Conservation (phyloP, 2,113 vertebrate genomes). For the Gopherus flavomarginatus region DNA sequence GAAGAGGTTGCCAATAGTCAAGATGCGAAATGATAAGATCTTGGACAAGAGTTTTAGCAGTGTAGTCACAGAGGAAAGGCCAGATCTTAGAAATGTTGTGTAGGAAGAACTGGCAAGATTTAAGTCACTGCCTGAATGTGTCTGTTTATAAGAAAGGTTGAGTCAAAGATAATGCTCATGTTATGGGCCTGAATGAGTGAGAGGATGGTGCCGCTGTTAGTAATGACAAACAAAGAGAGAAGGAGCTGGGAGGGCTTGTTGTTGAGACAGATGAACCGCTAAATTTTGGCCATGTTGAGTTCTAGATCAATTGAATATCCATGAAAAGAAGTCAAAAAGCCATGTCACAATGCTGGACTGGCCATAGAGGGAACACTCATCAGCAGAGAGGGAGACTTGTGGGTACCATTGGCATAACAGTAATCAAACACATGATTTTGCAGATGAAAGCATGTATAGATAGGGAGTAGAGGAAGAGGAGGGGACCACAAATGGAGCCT, state of each 20-base stretch:
- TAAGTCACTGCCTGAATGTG: neutral
- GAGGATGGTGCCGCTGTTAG: too few relatives aligned
- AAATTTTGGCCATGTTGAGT: too few relatives aligned
- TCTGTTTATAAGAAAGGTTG: neutral
- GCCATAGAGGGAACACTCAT: too few relatives aligned
- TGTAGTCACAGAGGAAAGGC: neutral
- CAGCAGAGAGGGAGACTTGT: too few relatives aligned
- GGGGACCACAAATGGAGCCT: neutral
- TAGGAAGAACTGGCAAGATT: neutral
- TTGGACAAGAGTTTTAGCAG: neutral
- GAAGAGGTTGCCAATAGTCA: neutral
- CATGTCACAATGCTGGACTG: too few relatives aligned
- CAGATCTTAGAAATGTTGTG: neutral
- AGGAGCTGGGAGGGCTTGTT: too few relatives aligned
- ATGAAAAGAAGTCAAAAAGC: too few relatives aligned
- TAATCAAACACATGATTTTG: neutral
- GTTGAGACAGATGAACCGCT: too few relatives aligned
- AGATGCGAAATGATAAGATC: neutral
- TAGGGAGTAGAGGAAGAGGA: neutral
- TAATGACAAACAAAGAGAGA: too few relatives aligned
- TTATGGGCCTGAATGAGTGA: too few relatives aligned
- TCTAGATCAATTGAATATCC: too few relatives aligned
- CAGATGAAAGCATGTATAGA: neutral
- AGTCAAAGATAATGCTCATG: neutral
- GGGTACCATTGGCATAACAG: neutral